Base-by-base conservation (phyloP, 2,888 invertebrate species). In the Clistopyga incitator region DNA sequence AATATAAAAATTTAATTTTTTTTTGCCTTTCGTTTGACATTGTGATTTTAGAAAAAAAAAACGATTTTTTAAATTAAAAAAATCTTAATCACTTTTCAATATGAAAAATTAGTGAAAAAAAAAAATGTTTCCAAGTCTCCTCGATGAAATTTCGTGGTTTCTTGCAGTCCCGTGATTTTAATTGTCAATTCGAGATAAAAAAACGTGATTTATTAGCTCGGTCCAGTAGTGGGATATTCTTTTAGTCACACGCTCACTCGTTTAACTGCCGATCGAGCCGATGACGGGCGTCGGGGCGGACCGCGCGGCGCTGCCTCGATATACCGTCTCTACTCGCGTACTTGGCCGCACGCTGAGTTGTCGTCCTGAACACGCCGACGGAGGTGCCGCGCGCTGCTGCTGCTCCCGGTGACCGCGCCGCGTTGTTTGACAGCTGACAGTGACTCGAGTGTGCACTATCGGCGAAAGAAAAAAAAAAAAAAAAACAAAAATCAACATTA, bases 221-320 rank as follows among this genome's bases (percentile, higher is more conserved):
- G 70, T 68, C 65, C 64, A 13, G 42, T 10, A 34, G 59, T 18
- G 52, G 13, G 20, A 67, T 72, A 25, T 65, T 54, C 38, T 72
- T 70, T 42, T 61, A 6, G 64, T 42, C 67, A 47, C 64, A 67
- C 74, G 75, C 54, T 59, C 61, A 23, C 50, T 68, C 61, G 67
- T 78, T 52, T 80, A 79, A 79, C 82, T 83, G 75, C 81, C 84
- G 78, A 84, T 78, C 79, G 77, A 80, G 82, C 85, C 81, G 84
- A 87, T 87, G 87, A 86, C 86, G 82, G 82, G 81, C 79, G 86
- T 85, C 75, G 82, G 81, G 80, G 84, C 80, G 85, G 78, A 79
- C 81, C 84, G 84, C 42, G 80, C 42, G 78, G 81, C 84, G 84
- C 84, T 85, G 78, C 81, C 68, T 75, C 81, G 78, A 81, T 81